These are phyloP conservation scores for Elmis aenea DNA, from an alignment of 2,888 invertebrate genomes.

Conservation along the genomic window DNA sequence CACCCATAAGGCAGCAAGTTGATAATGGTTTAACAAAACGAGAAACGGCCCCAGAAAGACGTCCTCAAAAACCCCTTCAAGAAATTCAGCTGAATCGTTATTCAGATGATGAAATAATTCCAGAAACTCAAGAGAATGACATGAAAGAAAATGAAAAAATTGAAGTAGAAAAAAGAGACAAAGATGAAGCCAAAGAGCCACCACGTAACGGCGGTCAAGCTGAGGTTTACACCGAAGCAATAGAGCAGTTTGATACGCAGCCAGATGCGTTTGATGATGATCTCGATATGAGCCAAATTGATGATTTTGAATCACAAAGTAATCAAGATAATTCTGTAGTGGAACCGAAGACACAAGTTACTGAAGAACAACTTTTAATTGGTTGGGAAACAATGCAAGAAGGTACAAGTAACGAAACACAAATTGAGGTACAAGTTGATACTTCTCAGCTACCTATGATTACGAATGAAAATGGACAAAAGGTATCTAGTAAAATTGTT, in stretches of 20 bases:
- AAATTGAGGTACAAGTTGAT: conserved; percentile 25
- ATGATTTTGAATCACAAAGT: conserved; percentile 30
- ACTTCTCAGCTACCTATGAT: conserved; percentile 40
- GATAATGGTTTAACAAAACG: too few relatives aligned
- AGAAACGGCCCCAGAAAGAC: too few relatives aligned
- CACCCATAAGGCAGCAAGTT: conserved; percentile 5
- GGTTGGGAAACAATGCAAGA: conserved; percentile 29
- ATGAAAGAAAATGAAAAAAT: conserved; percentile 13
- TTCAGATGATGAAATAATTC: background rate
- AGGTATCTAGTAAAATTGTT: too few relatives aligned
- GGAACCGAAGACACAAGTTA: conserved; percentile 31
- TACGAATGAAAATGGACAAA: conserved; percentile 49
- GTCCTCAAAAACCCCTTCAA: too few relatives aligned
- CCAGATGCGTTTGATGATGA: conserved; percentile 35
- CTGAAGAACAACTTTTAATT: conserved; percentile 27
- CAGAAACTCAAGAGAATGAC: conserved; percentile 10
- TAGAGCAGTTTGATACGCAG: conserved; percentile 21
- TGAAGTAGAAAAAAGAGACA: background rate
- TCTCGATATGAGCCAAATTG: conserved; percentile 36
- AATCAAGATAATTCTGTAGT: conserved; percentile 7
- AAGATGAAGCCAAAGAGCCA: too few relatives aligned
- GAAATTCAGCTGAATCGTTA: too few relatives aligned
- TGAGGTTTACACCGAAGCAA: conserved; percentile 6
- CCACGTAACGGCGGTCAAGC: too few relatives aligned
- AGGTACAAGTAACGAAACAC: conserved; percentile 29